A percentile compares a stretch with the other conserved stretches of the same genome.
Conservation (phyloP, 2,113 vertebrate genomes). For the Oncorhynchus kisutch region DNA sequence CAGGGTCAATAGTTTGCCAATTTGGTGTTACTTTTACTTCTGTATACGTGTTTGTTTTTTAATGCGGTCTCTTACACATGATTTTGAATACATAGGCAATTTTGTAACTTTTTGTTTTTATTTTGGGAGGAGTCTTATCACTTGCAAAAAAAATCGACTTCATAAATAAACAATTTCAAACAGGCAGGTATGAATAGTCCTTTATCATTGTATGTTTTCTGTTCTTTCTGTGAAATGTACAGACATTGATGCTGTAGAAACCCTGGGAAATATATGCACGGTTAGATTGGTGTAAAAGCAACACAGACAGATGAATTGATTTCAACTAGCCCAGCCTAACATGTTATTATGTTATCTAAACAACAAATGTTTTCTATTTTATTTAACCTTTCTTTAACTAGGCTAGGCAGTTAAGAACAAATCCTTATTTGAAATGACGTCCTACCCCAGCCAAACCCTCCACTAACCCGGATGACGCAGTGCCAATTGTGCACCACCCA, state of each 20-base stretch:
- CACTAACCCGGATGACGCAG: no score
- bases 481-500: no score
- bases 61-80: slow-evolving; percentile 77
- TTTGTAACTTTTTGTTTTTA: slow-evolving; percentile 78
- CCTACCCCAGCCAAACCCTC: no score
- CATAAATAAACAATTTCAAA: slow-evolving; percentile 77
- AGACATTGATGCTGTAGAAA: neutral
- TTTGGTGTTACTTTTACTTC: slow-evolving; percentile 76
- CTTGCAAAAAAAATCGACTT: slow-evolving; percentile 65
- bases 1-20: slow-evolving; percentile 77
- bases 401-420: no score
- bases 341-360: no score
- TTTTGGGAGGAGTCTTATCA: slow-evolving; percentile 71
- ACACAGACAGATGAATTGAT: neutral
- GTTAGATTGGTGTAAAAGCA: neutral
- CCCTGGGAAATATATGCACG: neutral
- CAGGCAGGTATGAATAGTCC: slow-evolving; percentile 46
- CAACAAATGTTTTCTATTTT: no score
- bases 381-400: no score
- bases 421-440: no score
- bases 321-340: no score
- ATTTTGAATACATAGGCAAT: slow-evolving; percentile 78
- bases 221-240: slow-evolving; percentile 7
- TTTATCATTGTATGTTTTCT: slow-evolving; percentile 66
- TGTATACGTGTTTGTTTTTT: slow-evolving; percentile 74